Evolutionary conservation across 2,888 invertebrate genomes (phyloP).

Genomic region (Hemistola chrysoprasaria): DNA sequence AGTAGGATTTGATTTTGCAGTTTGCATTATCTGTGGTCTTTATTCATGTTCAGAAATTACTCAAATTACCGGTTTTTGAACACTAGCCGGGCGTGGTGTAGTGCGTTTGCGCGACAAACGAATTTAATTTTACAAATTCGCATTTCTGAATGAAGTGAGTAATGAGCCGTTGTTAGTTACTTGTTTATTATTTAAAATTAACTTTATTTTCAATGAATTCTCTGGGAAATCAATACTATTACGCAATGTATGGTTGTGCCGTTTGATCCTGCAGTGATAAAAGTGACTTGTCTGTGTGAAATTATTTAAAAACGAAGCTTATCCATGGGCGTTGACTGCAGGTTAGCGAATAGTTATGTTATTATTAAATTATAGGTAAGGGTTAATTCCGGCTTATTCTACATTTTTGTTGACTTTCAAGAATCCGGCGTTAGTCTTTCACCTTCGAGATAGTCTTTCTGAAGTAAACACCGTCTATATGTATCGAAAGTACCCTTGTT

Average conservation of each 20-base stretch:
- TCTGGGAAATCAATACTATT: conserved; percentile 19
- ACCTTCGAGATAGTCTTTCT: neutral
- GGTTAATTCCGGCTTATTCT: conserved; percentile 22
- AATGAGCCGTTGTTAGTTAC: conserved; percentile 55
- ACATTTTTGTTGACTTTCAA: conserved; percentile 1
- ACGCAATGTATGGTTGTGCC: conserved; percentile 25
- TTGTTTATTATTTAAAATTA: conserved; percentile 57
- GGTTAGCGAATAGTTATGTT: conserved; percentile 63
- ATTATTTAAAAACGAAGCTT: conserved; percentile 46
- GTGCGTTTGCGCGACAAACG: conserved; percentile 71
- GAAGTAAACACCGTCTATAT: conserved; percentile 2
- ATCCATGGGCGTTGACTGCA: conserved; percentile 79
- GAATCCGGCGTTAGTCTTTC: neutral
- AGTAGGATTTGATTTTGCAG: no score
- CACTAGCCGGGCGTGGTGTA: conserved; percentile 75
- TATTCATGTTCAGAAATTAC: conserved; percentile 2
- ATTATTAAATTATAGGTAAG: conserved; percentile 70
- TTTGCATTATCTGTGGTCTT: no score
- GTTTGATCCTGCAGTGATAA: conserved; percentile 40
- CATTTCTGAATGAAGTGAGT: conserved; percentile 62
- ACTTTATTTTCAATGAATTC: conserved; percentile 44
- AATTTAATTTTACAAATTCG: conserved; percentile 26
- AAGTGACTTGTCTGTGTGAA: conserved; percentile 36
- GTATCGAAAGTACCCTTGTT: conserved; percentile 9
- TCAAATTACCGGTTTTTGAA: conserved; percentile 36